Conservation (phyloP, 2,113 vertebrate genomes). For the Corynorhinus townsendii region DNA sequence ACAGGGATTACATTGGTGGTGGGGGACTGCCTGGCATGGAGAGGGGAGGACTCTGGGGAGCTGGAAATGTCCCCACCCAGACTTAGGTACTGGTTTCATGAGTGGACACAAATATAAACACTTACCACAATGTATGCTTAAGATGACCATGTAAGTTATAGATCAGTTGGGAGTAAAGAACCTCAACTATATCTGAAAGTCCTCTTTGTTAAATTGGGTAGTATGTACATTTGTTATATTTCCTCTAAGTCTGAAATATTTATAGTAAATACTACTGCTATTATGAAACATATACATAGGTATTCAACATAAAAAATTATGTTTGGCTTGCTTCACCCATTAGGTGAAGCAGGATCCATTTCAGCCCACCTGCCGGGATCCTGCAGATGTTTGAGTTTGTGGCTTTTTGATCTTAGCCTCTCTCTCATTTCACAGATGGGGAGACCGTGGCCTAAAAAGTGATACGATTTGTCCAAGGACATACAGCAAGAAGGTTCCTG, state of each 20-base stretch:
- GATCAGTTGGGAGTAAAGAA: background rate
- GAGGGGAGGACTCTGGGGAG: background rate
- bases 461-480: background rate
- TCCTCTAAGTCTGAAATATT: background rate
- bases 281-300: background rate
- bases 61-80: background rate
- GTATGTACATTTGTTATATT: background rate
- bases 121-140: background rate
- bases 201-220: background rate
- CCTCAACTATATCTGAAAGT: background rate
- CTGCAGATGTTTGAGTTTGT: background rate
- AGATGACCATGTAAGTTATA: background rate
- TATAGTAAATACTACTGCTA: background rate
- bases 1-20: background rate
- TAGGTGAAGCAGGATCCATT: too few species aligned
- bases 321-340: background rate
- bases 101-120: background rate
- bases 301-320: background rate
- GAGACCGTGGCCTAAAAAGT: background rate
- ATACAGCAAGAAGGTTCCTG: background rate
- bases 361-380: background rate
- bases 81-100: background rate
- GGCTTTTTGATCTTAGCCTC: background rate
- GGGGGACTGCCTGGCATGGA: too few species aligned
- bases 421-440: background rate